Evolutionary conservation across 2,113 vertebrate genomes (phyloP).

Genomic region (Maylandia zebra): DNA sequence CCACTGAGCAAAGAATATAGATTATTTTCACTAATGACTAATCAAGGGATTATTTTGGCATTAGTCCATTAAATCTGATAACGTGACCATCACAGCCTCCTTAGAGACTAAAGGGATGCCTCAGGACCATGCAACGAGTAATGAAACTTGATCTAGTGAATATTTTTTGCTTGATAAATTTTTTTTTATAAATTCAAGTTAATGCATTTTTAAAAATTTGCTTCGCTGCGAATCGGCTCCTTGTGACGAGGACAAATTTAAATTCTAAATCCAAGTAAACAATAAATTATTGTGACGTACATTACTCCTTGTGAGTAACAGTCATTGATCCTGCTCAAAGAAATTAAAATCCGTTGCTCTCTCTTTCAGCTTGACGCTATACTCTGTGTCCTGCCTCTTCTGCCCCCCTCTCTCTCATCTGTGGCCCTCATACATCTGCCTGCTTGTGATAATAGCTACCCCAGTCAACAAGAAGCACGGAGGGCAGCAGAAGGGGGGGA

Average conservation of each 20-base stretch:
- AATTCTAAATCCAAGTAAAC: not conserved
- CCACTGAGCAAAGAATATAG: not conserved
- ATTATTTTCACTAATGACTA: not conserved
- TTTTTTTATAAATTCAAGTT: not conserved
- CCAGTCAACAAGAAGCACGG: slow-evolving; percentile 39
- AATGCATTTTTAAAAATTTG: not conserved
- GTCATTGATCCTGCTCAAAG: not conserved
- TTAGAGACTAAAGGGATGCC: not conserved
- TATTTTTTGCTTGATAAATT: not conserved
- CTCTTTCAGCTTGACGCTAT: not conserved
- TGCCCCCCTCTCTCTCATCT: slow-evolving; percentile 21
- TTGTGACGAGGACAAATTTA: not conserved
- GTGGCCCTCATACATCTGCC: slow-evolving; percentile 30
- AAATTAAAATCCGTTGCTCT: not conserved
- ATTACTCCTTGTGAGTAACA: not conserved
- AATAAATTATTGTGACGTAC: not conserved
- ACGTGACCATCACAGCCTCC: not conserved
- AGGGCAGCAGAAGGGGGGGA: not conserved
- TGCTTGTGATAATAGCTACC: slow-evolving; percentile 42
- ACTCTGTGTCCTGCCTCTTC: not conserved
- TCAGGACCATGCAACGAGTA: not conserved
- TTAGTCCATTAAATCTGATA: not conserved
- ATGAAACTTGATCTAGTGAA: not conserved
- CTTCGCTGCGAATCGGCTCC: not conserved
- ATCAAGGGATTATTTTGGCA: not conserved